These are phyloP conservation scores for Chunga burmeisteri DNA, from an alignment of 2,113 vertebrate species.

Conservation along the genomic window DNA sequence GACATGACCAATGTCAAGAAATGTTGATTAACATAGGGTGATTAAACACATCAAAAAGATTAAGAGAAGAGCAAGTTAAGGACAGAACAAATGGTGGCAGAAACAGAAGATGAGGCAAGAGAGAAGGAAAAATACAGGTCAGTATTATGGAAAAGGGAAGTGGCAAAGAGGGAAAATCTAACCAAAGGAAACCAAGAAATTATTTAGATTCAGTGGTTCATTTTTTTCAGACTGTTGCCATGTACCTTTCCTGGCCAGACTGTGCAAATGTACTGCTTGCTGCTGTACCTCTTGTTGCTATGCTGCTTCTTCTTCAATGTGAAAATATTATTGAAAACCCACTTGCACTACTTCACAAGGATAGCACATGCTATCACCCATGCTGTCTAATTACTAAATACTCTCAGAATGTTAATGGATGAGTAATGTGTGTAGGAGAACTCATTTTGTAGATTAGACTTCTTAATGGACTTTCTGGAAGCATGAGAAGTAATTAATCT, in stretches of 20 bases:
- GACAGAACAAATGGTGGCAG: not conserved
- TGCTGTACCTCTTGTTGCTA: not conserved
- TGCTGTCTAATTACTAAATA: slow-evolving; percentile 9
- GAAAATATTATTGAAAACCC: not conserved
- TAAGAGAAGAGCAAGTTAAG: not conserved
- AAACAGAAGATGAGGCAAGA: not conserved
- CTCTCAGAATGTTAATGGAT: slow-evolving; percentile 26
- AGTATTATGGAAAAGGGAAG: not conserved
- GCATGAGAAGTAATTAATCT: slow-evolving; percentile 35
- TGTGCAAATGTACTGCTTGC: not conserved
- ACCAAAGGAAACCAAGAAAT: not conserved
- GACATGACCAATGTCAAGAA: not conserved
- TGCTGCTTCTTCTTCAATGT: not conserved
- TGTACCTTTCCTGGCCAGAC: not conserved
- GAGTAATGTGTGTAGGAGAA: slow-evolving; percentile 2
- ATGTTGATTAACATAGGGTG: not conserved
- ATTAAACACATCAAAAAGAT: not conserved
- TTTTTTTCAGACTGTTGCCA: not conserved
- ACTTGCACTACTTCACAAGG: not conserved
- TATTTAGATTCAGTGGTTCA: not conserved
- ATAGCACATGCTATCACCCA: not conserved
- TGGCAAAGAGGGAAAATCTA: not conserved
- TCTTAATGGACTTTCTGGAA: slow-evolving; percentile 59
- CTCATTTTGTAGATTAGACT: slow-evolving; percentile 49
- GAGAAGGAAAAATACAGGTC: not conserved